A percentile compares a stretch with the other conserved stretches of the same genome.
These are phyloP conservation scores for Cavia aperea DNA, from an alignment of 2,113 vertebrate species.

Conservation along the genomic window DNA sequence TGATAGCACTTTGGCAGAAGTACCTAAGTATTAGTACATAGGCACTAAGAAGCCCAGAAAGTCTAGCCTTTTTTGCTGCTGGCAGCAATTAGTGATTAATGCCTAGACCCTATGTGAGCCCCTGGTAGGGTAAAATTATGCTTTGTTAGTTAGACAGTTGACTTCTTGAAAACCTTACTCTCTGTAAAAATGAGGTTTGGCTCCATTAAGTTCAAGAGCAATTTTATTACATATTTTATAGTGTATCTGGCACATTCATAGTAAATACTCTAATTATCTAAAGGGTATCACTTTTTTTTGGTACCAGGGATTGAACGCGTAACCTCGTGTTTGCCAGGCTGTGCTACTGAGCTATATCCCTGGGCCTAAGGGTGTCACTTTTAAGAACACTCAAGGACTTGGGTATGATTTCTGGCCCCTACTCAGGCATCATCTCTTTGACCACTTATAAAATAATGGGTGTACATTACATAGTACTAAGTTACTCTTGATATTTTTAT, in stretches of 20 bases:
- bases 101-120: background rate
- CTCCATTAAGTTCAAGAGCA: constrained; percentile 11
- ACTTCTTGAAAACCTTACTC: constrained; percentile 22
- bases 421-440: background rate
- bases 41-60: background rate
- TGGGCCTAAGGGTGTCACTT: background rate
- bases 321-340: too few species aligned
- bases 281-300: background rate
- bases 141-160: background rate
- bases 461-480: background rate
- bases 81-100: background rate
- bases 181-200: background rate
- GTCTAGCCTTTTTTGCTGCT: background rate
- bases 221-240: constrained; percentile 16
- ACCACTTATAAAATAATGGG: background rate
- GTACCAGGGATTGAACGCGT: too few species aligned
- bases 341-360: too few species aligned
- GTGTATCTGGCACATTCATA: background rate
- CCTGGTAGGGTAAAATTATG: background rate
- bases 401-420: background rate
- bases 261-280: background rate
- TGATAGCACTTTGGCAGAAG: background rate
- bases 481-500: background rate
- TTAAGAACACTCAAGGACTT: background rate
- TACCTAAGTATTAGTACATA: background rate